Conservation (phyloP, 2,888 invertebrate genomes). For the Rotaria socialis region DNA sequence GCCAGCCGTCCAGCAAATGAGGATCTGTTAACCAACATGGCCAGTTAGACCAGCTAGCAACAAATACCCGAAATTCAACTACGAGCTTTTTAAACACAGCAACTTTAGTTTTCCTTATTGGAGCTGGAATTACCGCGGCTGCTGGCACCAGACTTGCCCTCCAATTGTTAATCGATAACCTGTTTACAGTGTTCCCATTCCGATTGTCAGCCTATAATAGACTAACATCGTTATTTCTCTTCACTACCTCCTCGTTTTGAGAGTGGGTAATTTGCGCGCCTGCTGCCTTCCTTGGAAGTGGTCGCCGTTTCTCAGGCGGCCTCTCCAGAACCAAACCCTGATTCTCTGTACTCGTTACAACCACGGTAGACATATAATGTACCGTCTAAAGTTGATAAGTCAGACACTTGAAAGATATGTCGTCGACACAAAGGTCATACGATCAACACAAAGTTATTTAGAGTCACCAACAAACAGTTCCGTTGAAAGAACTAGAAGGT, state of each 20-base stretch:
- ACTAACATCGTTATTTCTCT: constrained; percentile 58
- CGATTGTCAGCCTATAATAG: constrained; percentile 52
- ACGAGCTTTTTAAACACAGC: constrained; percentile 68
- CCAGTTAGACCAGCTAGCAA: constrained; percentile 49
- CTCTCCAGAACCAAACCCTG: constrained; percentile 72
- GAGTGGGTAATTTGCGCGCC: constrained; percentile 69
- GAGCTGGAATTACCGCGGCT: constrained; percentile 72
- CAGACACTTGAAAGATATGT: too few species aligned
- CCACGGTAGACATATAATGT: constrained; percentile 68
- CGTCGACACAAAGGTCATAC: too few species aligned
- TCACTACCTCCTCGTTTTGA: constrained; percentile 59
- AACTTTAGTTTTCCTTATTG: constrained; percentile 70
- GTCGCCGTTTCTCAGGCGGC: constrained; percentile 70
- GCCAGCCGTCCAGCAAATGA: constrained; percentile 47
- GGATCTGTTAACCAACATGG: constrained; percentile 49
- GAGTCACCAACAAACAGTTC: neutral
- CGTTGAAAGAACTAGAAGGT: too few species aligned
- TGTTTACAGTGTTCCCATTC: constrained; percentile 53
- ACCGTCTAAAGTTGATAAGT: constrained; percentile 68
- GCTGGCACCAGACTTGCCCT: constrained; percentile 71
- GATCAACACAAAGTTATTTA: constrained; percentile 6
- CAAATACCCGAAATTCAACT: constrained; percentile 61
- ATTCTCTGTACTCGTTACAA: constrained; percentile 70
- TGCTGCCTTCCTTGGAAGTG: constrained; percentile 68
- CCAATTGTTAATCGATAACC: constrained; percentile 64